Conservation (phyloP, 37 sponge, comb jelly and placozoan genomes). For the Cladorhizidae sp. region DNA sequence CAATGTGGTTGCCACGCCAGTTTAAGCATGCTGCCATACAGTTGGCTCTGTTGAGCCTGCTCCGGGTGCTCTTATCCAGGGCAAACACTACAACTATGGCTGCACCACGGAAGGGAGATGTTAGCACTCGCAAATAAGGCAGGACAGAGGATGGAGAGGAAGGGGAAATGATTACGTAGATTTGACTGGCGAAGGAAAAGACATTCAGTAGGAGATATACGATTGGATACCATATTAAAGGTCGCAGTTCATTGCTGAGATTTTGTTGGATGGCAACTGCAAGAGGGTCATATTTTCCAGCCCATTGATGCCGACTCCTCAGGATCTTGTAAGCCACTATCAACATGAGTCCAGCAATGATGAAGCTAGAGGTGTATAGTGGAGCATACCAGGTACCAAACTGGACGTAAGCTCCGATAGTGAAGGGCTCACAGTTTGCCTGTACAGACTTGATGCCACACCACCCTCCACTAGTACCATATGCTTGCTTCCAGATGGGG, state of each 20-base stretch:
- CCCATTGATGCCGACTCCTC: conserved; percentile 1
- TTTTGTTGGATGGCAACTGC: background rate
- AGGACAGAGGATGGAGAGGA: background rate
- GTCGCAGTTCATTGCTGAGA: conserved; percentile 9
- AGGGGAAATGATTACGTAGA: background rate
- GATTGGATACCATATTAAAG: conserved; percentile 34
- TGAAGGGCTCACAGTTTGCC: conserved; percentile 5
- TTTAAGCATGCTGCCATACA: background rate
- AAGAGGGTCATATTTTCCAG: background rate
- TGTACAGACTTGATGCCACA: conserved; percentile 16
- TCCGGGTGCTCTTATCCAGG: conserved; percentile 19
- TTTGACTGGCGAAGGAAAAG: conserved; percentile 14
- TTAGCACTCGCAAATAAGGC: background rate
- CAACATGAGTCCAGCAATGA: background rate
- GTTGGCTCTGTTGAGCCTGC: background rate
- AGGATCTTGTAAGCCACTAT: background rate
- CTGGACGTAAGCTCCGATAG: background rate
- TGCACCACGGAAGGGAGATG: conserved; percentile 39
- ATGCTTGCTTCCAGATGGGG: conserved; percentile 8
- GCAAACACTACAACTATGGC: conserved; percentile 24
- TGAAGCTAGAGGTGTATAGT: conserved; percentile 9
- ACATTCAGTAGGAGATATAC: conserved; percentile 18
- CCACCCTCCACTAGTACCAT: conserved; percentile 20
- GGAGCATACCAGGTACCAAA: conserved; percentile 48
- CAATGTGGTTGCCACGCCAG: background rate